Percentiles rank a stretch among this genome's conserved stretches.
These are phyloP conservation scores for Drosophila paulistorum DNA, from an alignment of 1,140 invertebrate genomes.

Conservation along the genomic window DNA sequence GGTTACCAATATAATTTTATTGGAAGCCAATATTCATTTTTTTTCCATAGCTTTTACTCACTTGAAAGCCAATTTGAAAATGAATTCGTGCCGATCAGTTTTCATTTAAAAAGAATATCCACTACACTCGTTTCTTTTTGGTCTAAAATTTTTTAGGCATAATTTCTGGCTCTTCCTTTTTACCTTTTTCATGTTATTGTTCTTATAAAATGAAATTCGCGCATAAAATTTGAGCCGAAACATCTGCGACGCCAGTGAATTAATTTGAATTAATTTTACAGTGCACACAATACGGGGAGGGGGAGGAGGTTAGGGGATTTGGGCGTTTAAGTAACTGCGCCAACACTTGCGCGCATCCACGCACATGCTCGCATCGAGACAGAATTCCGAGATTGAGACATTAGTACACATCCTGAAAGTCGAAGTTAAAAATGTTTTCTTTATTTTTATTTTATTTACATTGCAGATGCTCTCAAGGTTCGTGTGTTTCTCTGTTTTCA, in stretches of 20 bases:
- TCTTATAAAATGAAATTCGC: conserved; percentile 66
- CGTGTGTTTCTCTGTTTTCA: background rate
- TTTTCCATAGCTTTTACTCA: no score
- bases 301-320: background rate
- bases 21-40: background rate
- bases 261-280: conserved; percentile 80
- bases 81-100: background rate
- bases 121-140: conserved; percentile 29
- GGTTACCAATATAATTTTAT: background rate
- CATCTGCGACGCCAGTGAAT: conserved; percentile 78
- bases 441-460: conserved; percentile 43
- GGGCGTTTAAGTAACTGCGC: conserved; percentile 66
- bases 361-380: conserved; percentile 21
- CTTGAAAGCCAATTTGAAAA: background rate
- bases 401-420: conserved; percentile 51
- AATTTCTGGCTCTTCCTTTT: background rate
- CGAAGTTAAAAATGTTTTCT: conserved; percentile 63
- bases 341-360: conserved; percentile 58
- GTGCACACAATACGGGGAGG: conserved; percentile 11
- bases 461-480: conserved; percentile 28
- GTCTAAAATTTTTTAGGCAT: conserved; percentile 9
- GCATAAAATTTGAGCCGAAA: conserved; percentile 81
- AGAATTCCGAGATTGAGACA: conserved; percentile 55
- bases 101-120: conserved; percentile 12
- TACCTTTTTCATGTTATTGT: conserved; percentile 9